Evolutionary conservation across 2,888 invertebrate species (phyloP).

Genomic region (Caenorhabditis sp.): DNA sequence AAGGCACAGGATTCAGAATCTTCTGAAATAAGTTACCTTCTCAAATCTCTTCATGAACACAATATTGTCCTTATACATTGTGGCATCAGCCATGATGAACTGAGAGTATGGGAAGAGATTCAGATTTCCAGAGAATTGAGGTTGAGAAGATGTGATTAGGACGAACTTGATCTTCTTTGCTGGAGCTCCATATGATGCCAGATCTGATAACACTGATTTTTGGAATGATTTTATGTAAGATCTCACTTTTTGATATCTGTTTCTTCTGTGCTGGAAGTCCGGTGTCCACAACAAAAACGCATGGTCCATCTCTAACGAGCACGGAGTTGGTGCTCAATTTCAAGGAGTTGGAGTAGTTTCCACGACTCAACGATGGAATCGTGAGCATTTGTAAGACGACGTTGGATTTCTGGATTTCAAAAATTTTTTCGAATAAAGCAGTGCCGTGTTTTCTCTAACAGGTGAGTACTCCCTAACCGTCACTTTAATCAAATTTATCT

Average conservation of each 20-base stretch:
- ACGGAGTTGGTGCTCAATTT: conserved; percentile 68
- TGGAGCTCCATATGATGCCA: conserved; percentile 63
- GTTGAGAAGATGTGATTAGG: conserved; percentile 67
- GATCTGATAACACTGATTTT: no score
- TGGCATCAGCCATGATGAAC: conserved; percentile 64
- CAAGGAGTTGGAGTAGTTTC: conserved; percentile 64
- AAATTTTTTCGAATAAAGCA: not conserved
- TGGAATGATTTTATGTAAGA: no score
- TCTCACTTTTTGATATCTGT: conserved; percentile 65
- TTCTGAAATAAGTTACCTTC: conserved; percentile 48
- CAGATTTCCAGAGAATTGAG: conserved; percentile 73
- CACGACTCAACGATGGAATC: conserved; percentile 48
- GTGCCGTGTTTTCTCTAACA: no score
- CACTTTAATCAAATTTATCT: no score
- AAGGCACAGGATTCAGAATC: no score
- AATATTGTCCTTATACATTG: conserved; percentile 57
- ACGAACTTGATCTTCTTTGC: conserved; percentile 67
- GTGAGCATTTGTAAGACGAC: conserved; percentile 64
- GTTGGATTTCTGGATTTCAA: conserved; percentile 6
- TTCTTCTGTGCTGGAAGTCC: conserved; percentile 71
- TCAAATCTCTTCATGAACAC: conserved; percentile 61
- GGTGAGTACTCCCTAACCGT: no score
- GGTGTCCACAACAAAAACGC: conserved; percentile 70
- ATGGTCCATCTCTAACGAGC: conserved; percentile 64
- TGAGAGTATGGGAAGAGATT: conserved; percentile 72